Conservation (phyloP, 1,140 invertebrate species). For the Panagrolaimus sp. region DNA sequence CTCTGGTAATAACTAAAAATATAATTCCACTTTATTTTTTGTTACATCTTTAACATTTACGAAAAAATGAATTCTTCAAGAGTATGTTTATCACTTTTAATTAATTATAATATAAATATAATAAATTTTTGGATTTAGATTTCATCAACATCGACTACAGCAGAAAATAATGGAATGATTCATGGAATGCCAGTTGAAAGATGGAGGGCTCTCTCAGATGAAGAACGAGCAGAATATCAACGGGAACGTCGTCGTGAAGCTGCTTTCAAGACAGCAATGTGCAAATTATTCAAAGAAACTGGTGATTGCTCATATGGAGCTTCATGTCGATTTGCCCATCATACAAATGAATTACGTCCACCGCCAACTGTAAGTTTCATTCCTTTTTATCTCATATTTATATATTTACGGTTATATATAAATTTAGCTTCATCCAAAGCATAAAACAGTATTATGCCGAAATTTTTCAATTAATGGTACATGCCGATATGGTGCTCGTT, state of each 20-base stretch:
- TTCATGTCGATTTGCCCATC: neutral
- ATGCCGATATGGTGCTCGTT: slow-evolving; percentile 93
- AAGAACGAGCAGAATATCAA: neutral
- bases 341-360: neutral
- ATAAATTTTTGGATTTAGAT: no score
- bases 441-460: slow-evolving; percentile 94
- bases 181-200: neutral
- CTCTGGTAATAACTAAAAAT: no score
- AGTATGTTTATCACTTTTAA: no score
- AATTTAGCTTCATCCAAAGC: slow-evolving; percentile 79
- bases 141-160: no score
- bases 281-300: neutral
- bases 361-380: neutral
- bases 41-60: no score
- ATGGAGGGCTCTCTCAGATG: neutral
- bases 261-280: neutral
- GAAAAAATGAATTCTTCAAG: no score
- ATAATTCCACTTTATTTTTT: no score
- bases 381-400: neutral
- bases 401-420: neutral
- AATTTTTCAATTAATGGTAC: slow-evolving; percentile 94
- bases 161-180: no score
- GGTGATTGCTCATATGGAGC: slow-evolving; percentile 58
- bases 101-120: no score
- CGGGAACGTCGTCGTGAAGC: neutral